Evolutionary conservation across 92 coral and sea anemone genomes (phyloP).

Genomic region (Isaurus tuberculatus): DNA sequence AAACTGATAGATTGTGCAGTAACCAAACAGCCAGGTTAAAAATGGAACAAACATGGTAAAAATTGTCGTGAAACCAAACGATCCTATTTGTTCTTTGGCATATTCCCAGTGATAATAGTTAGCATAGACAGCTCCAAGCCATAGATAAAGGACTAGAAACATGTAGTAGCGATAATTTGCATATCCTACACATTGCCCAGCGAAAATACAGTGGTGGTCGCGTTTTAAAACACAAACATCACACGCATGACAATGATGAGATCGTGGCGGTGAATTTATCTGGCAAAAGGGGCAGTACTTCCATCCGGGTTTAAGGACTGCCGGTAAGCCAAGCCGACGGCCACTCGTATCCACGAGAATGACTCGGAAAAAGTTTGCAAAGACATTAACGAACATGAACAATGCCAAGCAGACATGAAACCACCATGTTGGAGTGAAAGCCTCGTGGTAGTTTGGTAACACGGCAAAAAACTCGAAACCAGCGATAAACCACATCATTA

Average conservation of each 20-base stretch:
- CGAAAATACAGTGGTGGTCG: constrained; percentile 96
- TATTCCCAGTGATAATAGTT: constrained; percentile 88
- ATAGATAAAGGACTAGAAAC: constrained; percentile 82
- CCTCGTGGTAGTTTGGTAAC: constrained; percentile 85
- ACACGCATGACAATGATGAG: constrained; percentile 92
- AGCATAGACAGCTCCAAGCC: constrained; percentile 96
- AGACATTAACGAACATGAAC: constrained; percentile 89
- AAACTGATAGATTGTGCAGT: constrained; percentile 79
- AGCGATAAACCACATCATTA: constrained; percentile 78
- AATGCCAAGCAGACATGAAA: constrained; percentile 80
- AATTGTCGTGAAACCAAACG: constrained; percentile 76
- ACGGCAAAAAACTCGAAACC: constrained; percentile 87
- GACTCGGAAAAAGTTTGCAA: constrained; percentile 85
- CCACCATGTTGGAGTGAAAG: constrained; percentile 73
- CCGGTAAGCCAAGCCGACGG: constrained; percentile 83
- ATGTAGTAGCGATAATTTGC: constrained; percentile 96
- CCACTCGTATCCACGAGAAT: constrained; percentile 90
- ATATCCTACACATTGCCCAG: constrained; percentile 93
- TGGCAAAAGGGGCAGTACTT: constrained; percentile 96
- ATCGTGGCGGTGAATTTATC: constrained; percentile 88
- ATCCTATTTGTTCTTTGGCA: constrained; percentile 77
- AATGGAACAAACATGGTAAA: constrained; percentile 91
- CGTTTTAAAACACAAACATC: constrained; percentile 89
- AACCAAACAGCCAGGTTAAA: constrained; percentile 80
- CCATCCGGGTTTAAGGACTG: constrained; percentile 96